Conservation (phyloP, 2,113 vertebrate species). For the Dinomys branickii region DNA sequence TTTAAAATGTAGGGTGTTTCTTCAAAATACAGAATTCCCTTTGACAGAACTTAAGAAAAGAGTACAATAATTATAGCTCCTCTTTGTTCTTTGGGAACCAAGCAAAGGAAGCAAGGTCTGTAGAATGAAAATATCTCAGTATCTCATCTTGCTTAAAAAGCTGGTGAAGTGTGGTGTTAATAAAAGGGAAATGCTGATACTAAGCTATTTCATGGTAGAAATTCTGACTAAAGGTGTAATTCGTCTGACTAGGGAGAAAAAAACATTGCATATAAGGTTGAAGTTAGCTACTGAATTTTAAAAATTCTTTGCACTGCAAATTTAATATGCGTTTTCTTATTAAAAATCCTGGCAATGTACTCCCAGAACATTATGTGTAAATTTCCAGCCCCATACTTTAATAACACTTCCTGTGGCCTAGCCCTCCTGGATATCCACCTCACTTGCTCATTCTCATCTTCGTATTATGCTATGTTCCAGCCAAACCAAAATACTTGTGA, state of each 20-base stretch:
- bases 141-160: constrained; percentile 72
- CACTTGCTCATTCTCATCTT: neutral
- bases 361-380: neutral
- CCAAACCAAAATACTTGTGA: neutral
- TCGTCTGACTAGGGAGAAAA: constrained; percentile 49
- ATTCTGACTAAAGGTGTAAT: constrained; percentile 55
- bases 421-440: neutral
- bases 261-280: neutral
- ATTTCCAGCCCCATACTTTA: neutral
- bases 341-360: neutral
- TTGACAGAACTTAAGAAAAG: constrained; percentile 37
- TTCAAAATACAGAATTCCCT: constrained; percentile 33
- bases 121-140: constrained; percentile 28
- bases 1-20: constrained; percentile 62
- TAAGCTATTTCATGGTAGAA: constrained; percentile 66
- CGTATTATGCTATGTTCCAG: neutral
- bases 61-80: neutral
- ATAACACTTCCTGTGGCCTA: neutral
- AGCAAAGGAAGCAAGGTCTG: constrained; percentile 43
- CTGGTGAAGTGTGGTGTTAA: constrained; percentile 61
- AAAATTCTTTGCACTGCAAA: neutral
- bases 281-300: constrained; percentile 20
- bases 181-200: constrained; percentile 71
- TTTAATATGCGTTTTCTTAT: neutral
- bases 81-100: neutral